Conservation (phyloP, 2,113 vertebrate species). For the Zosterops borbonicus region DNA sequence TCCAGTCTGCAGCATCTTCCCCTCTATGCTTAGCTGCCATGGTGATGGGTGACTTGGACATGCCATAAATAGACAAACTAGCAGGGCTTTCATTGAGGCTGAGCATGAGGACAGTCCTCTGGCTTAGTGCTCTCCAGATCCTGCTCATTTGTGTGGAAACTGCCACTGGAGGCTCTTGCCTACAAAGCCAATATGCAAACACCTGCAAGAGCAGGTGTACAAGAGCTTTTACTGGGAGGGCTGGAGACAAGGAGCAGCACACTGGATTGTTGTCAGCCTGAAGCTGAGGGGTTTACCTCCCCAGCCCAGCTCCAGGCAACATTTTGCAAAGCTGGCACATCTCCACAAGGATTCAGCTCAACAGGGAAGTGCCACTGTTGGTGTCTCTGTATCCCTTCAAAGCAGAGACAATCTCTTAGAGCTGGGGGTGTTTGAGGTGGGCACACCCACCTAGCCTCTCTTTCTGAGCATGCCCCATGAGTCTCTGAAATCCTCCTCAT, state of each 20-base stretch:
- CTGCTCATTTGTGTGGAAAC: not conserved
- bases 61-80: slow-evolving; percentile 1
- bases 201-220: rapidly evolving
- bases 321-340: not conserved
- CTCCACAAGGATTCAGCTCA: not conserved
- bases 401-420: not conserved
- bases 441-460: rapidly evolving
- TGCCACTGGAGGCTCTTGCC: not conserved
- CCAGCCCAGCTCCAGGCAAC: not conserved
- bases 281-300: not conserved
- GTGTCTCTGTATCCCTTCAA: not conserved
- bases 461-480: rapidly evolving
- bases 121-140: not conserved
- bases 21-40: slow-evolving; percentile 29
- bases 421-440: rapidly evolving
- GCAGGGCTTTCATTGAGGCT: not conserved
- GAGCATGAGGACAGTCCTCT: not conserved
- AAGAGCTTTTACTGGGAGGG: not conserved
- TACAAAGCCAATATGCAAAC: not conserved
- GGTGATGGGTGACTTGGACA: slow-evolving; percentile 18
- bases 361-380: not conserved
- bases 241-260: not conserved
- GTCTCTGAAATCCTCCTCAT: not conserved
- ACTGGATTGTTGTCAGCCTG: not conserved
- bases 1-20: not conserved